Conservation (phyloP, 2,113 vertebrate species). For the Ptilorrhoa leucosticta region DNA sequence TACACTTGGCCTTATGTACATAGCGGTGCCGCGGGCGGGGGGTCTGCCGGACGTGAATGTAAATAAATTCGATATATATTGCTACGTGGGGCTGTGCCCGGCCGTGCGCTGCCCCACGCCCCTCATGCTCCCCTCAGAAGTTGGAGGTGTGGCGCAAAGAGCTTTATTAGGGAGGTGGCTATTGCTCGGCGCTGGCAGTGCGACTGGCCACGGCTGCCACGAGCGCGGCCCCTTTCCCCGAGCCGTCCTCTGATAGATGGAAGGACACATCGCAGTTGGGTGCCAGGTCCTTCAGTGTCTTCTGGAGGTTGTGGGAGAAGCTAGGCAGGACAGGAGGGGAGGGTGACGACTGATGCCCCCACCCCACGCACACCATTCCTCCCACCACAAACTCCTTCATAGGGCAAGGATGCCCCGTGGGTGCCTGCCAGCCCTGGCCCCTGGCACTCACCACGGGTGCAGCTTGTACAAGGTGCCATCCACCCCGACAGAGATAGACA, state of each 20-base stretch:
- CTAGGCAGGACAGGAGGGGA: constrained; percentile 41
- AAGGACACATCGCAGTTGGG: constrained; percentile 80
- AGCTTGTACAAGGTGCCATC: constrained; percentile 78
- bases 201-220: constrained; percentile 79
- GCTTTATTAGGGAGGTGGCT: not conserved
- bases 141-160: not conserved
- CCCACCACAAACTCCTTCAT: not conserved
- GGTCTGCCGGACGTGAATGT: constrained; percentile 81
- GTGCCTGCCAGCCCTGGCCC: not conserved
- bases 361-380: fast-evolving
- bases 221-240: constrained; percentile 85
- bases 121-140: not conserved
- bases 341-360: not conserved
- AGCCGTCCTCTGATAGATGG: constrained; percentile 80
- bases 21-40: constrained; percentile 75
- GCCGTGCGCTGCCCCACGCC: not conserved
- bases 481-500: constrained; percentile 68
- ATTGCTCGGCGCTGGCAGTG: not conserved
- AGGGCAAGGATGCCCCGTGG: not conserved
- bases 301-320: constrained; percentile 74
- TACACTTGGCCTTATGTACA: constrained; percentile 87
- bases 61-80: constrained; percentile 89
- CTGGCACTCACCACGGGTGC: constrained; percentile 75
- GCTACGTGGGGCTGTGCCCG: constrained; percentile 56
- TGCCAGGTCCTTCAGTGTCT: constrained; percentile 68